Evolutionary conservation across 23 tunicate species (phyloP).

Genomic region (Ascidia mentula): DNA sequence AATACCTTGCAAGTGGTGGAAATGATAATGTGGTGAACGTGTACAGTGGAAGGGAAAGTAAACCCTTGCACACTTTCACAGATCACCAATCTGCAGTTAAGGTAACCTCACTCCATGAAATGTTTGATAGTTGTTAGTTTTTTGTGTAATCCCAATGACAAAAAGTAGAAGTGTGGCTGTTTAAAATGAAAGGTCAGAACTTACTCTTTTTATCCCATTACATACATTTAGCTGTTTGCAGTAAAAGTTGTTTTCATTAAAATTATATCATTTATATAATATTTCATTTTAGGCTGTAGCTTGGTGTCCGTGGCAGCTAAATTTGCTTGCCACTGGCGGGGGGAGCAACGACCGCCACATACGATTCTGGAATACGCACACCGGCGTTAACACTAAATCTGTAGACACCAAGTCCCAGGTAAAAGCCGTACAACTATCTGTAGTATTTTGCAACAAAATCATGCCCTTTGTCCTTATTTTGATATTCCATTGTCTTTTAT

Average conservation of each 20-base stretch:
- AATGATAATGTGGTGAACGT: slow-evolving; percentile 88
- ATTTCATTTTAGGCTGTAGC: slow-evolving; percentile 66
- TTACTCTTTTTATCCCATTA: too few relatives aligned
- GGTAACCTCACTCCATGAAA: slow-evolving; percentile 42
- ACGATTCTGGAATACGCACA: slow-evolving; percentile 81
- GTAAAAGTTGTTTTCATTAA: too few relatives aligned
- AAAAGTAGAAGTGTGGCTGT: too few relatives aligned
- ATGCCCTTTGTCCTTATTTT: not conserved
- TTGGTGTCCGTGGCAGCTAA: slow-evolving; percentile 93
- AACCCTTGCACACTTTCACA: slow-evolving; percentile 69
- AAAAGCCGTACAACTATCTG: too few relatives aligned
- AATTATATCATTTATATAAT: not conserved
- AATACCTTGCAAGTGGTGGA: slow-evolving; percentile 80
- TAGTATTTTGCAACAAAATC: too few relatives aligned
- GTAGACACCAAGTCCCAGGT: slow-evolving; percentile 94
- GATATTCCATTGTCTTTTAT: not conserved
- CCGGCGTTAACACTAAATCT: slow-evolving; percentile 52
- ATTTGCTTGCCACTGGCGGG: slow-evolving; percentile 82
- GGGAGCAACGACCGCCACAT: slow-evolving; percentile 90
- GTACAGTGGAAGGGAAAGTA: slow-evolving; percentile 44
- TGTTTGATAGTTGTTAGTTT: too few relatives aligned
- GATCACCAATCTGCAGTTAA: slow-evolving; percentile 91
- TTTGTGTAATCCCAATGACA: too few relatives aligned
- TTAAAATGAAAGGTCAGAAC: too few relatives aligned
- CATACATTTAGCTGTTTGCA: too few relatives aligned